phyloP scores from a whole-genome alignment of 2,113 vertebrate genomes.

The Lates calcarifer region DNA sequence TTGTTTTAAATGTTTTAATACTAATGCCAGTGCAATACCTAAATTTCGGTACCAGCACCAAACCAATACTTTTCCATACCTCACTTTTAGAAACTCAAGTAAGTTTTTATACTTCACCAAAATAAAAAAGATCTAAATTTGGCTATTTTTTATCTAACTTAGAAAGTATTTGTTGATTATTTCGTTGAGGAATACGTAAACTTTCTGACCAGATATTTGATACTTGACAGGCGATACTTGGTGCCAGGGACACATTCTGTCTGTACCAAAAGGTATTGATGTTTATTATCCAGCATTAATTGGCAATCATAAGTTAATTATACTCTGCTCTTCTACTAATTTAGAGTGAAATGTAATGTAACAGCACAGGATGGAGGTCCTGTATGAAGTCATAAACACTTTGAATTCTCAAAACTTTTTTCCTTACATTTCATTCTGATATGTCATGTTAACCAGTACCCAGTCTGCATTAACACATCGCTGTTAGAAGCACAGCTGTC shows the following conservation, averaged over 20 bases:
- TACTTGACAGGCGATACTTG: not conserved
- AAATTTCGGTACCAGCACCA: not conserved
- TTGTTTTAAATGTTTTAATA: not conserved
- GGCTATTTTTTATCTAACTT: not conserved
- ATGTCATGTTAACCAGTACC: not conserved
- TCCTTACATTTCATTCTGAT: slow-evolving; percentile 1
- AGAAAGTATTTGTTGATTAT: no score
- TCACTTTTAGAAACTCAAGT: not conserved
- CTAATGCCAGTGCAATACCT: no score
- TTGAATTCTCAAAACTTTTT: not conserved
- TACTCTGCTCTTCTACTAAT: not conserved
- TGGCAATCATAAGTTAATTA: not conserved
- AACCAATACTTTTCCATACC: no score
- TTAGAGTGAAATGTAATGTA: not conserved
- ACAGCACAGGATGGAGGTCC: not conserved
- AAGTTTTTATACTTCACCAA: not conserved
- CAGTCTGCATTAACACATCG: slow-evolving; percentile 24
- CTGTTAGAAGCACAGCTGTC: slow-evolving; percentile 38
- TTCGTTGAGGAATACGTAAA: no score
- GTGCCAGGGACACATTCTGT: not conserved
- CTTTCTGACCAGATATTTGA: not conserved
- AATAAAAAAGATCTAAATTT: not conserved
- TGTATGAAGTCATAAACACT: not conserved
- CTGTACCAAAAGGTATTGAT: no score
- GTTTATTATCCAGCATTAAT: no score